Base-by-base conservation (phyloP, 2,113 vertebrate genomes). In the Leptodactylus fuscus region DNA sequence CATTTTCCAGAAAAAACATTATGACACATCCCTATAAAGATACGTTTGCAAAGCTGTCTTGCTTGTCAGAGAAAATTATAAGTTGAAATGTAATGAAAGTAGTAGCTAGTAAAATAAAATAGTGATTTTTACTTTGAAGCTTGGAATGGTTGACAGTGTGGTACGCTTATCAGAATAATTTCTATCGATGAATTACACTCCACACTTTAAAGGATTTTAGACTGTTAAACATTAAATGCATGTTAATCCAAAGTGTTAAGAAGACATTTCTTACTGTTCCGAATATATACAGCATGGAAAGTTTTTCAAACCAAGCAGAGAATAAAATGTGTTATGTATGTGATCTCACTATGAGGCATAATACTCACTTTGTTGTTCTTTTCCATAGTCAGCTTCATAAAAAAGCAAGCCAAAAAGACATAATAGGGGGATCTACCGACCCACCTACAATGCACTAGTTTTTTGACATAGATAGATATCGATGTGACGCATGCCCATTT, bases 11-110 rank as follows among this genome's bases (percentile, higher is more conserved):
- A 18, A 36, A n/a, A 78, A 78, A 36, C 20, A 49, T 78, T 78
- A 55, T 51, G 49, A 78, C 46, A 51, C 29, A 41, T 51, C 27
- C 51, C 29, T 44, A 44, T 80, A 60, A 62, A 80, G 53, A 80
- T 60, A 62, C 7, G 77, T 80, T 44, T 80, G 53, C 53, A 80
- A 44, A 60, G 36, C 77, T 80, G 77, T 80, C 53, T 60, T 34
- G 36, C 34, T 80, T 80, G 53, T 80, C 53, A 80, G 22, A 80
- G 77, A 80, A 80, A 80, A 80, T 80, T 41, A 80, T 62, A 41
- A 60, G 77, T 80, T 60, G 29, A 41, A 80, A 80, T 80, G 77
- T 38, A 80, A 38, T 60, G 58, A 60, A 62, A 62, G 36, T 60
- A 62, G 38, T 62, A 44, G 34, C 77, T 62, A 80, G 77, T 80